Base-by-base conservation (phyloP, 2,113 vertebrate genomes). In the Clinocottus analis region DNA sequence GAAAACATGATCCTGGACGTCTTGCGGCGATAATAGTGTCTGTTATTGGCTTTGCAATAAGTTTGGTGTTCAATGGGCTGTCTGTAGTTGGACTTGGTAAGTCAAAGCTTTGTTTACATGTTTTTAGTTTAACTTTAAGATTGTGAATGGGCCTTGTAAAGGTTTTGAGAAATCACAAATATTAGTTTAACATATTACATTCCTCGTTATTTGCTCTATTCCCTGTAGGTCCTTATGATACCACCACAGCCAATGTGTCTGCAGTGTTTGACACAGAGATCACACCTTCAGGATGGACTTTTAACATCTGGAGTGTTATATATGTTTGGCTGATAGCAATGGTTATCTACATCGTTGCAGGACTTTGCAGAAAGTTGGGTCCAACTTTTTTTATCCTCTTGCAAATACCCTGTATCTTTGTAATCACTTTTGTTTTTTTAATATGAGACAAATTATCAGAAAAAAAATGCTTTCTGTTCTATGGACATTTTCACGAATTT, bases 201-300 rank as follows among this genome's bases (percentile, higher is more conserved):
- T 70, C 55, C 5, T 43, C 12, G 53, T 8, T 41, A 2, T 51
- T 71, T 59, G 0, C 1, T 49, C 39, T 58, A 11, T 12, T 35
- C 10, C 7, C 23, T 11, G 0, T 9, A 95, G 94, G 77, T 82
- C 93, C 92, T 7, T 95, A 90, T 80, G 1, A 21, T 2, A 89
- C 84, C 19, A 86, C 77, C 0, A 93, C 91, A 60, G 81, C 39
- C 65, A 92, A 92, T 4, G 75, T 95, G 72, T 95, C 94, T 3
- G 80, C 84, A 12, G 70, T 78, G 51, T 95, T 86, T 49, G 86
- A 88, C 75, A 95, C 94, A 2, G 79, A 93, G 83, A 70, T 95
- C 79, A 95, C 94, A 0, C 95, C 94, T 3, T 92, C 94, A 21
- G 93, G 93, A 56, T 95, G 94, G 94, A 94, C 94, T 66, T 95